Evolutionary conservation across 2,888 invertebrate genomes (phyloP).

Genomic region (Uloborus plumipes): DNA sequence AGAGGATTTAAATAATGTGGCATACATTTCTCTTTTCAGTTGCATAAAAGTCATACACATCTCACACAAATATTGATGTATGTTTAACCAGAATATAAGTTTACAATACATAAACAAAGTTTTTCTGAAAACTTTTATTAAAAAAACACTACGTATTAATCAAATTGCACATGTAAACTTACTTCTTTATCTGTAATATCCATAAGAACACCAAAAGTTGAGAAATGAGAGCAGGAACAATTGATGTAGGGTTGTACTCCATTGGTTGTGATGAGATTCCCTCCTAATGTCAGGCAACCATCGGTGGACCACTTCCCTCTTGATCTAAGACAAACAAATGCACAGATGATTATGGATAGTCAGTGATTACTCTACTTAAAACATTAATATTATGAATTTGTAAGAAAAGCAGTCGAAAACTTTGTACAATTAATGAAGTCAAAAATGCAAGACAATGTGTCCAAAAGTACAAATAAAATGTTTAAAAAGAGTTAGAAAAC

Average conservation of each 20-base stretch:
- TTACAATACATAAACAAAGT: not conserved
- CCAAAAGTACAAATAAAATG: too few species aligned
- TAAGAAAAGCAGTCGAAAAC: too few species aligned
- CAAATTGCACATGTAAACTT: slow-evolving; percentile 42
- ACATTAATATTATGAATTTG: too few species aligned
- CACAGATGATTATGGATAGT: not conserved
- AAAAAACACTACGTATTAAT: too few species aligned
- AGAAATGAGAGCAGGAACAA: slow-evolving; percentile 92
- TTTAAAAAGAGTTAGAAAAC: too few species aligned
- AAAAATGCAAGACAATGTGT: too few species aligned
- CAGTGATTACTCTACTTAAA: too few species aligned
- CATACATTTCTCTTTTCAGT: too few species aligned
- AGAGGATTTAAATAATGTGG: too few species aligned
- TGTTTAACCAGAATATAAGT: not conserved
- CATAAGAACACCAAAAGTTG: slow-evolving; percentile 90
- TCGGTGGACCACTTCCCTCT: slow-evolving; percentile 67
- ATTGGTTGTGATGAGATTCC: slow-evolving; percentile 35
- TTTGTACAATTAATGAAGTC: too few species aligned
- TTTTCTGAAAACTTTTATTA: not conserved
- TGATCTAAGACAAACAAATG: slow-evolving; percentile 54
- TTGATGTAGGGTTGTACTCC: slow-evolving; percentile 76
- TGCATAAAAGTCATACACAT: too few species aligned
- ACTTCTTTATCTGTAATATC: slow-evolving; percentile 91
- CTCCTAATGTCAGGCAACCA: slow-evolving; percentile 66
- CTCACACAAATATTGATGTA: too few species aligned